Conservation (phyloP, 2,113 vertebrate species). For the Cricetomys ansorgei region DNA sequence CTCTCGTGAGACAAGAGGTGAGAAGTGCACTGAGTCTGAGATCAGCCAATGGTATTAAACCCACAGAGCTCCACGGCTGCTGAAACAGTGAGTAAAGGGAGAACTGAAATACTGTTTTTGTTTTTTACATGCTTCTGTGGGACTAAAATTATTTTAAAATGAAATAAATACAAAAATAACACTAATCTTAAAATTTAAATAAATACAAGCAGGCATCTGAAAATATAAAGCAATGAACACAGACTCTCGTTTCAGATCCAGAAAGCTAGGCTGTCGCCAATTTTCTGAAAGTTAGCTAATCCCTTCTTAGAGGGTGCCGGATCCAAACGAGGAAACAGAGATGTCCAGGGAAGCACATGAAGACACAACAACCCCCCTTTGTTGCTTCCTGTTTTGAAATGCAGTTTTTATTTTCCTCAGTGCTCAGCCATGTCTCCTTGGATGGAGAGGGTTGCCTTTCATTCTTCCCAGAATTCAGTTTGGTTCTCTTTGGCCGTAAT, state of each 20-base stretch:
- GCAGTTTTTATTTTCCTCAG: neutral
- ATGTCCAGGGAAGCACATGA: neutral
- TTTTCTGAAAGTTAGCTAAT: neutral
- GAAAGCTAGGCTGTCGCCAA: neutral
- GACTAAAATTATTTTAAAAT: slow-evolving; percentile 12
- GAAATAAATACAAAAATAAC: neutral
- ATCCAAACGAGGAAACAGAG: neutral
- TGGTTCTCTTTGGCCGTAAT: neutral
- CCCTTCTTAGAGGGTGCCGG: neutral
- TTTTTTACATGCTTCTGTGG: neutral
- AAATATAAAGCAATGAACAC: neutral
- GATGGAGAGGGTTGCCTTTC: neutral
- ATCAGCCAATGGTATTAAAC: neutral
- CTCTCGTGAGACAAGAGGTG: neutral
- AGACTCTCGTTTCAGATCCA: neutral
- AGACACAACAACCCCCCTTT: neutral
- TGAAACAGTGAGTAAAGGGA: neutral
- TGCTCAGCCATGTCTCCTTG: neutral
- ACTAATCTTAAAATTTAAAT: neutral
- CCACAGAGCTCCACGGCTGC: no score
- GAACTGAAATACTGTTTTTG: neutral
- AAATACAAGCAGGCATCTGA: neutral
- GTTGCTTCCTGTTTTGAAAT: neutral
- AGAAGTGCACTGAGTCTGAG: neutral
- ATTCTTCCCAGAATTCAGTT: neutral